Base-by-base conservation (phyloP, 2,797 vertebrate species). In the Schizopygopsis pylzovi region DNA sequence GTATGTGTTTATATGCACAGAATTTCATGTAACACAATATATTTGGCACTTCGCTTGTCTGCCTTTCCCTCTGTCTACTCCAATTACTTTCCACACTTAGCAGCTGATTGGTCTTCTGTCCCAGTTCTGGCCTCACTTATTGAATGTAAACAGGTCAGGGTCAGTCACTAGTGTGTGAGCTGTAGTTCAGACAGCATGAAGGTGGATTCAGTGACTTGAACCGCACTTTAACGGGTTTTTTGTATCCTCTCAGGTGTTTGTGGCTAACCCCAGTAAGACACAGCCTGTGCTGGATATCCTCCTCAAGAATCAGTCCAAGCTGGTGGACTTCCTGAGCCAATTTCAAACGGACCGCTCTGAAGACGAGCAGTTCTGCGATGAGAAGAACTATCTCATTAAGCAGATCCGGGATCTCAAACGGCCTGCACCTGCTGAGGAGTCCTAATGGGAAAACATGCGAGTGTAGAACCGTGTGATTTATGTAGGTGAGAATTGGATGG, bases 371-470 rank as follows among this genome's bases (percentile, higher is more conserved):
- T 96, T 96, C 93, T 96, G 95, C 1, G 96, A 96, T 0, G 96
- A 96, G 93, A 96, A 96, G 91, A 96, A 96, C 94, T 96, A 96
- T 93, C 93, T 96, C 89, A 92, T 96, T 18, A 96, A 96, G 92
- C 96, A 96, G 92, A 96, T 96, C 90, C 94, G 95, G 47, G 96
- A 96, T 89, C 93, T 96, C 87, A 96, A 95, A 92, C 94, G 93
- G 90, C 93, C 95, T 16, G 47, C 91, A 0, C 89, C 94, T 0
- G 89, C 93, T 0, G 95, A 95, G 89, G 95, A 96, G 47, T 93
- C 93, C 22, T 95, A 90, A 92, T 77, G 75, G 28, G 78, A 47
- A 39, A 25, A 8, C 12, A 7, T 25, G 78, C 33, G 33, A 54
- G 65, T 15, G 89, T 86, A 87, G 71, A 82, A 82, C 1, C 37